These are phyloP conservation scores for Temnothorax curvispinosus DNA, from an alignment of 1,140 invertebrate species.

Conservation along the genomic window DNA sequence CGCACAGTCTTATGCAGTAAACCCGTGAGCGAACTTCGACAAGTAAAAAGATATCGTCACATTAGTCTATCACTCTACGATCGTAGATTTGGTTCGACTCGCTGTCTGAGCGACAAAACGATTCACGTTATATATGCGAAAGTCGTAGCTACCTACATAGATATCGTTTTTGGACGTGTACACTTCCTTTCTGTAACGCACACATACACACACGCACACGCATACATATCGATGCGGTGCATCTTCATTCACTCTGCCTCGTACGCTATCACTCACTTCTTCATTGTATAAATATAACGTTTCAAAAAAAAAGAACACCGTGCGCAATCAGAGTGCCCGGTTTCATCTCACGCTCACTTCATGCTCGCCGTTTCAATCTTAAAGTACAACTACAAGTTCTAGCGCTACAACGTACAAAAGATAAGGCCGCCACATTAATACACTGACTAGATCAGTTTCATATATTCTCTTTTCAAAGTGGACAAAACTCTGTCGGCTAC, in stretches of 20 bases:
- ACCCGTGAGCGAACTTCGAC: slow-evolving; percentile 76
- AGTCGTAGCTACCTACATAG: slow-evolving; percentile 47
- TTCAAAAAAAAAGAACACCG: slow-evolving; percentile 8
- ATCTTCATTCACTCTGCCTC: neutral
- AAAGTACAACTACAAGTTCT: slow-evolving; percentile 69
- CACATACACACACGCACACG: neutral
- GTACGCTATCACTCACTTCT: slow-evolving; percentile 29
- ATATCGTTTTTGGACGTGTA: slow-evolving; percentile 50
- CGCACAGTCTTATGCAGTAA: slow-evolving; percentile 83
- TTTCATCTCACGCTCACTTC: slow-evolving; percentile 20
- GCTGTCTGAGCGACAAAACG: slow-evolving; percentile 73
- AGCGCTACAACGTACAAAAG: slow-evolving; percentile 80
- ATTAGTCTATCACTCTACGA: slow-evolving; percentile 73
- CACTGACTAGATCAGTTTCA: slow-evolving; percentile 86
- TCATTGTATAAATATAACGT: slow-evolving; percentile 51
- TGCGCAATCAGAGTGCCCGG: neutral
- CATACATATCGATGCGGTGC: neutral
- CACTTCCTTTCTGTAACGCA: slow-evolving; percentile 33
- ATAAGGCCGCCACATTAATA: slow-evolving; percentile 86
- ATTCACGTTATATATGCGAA: slow-evolving; percentile 63
- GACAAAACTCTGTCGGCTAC: slow-evolving; percentile 55
- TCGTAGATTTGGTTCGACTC: slow-evolving; percentile 79
- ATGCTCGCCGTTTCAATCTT: slow-evolving; percentile 47
- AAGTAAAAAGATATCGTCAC: slow-evolving; percentile 71
- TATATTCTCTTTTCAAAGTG: slow-evolving; percentile 73